These are phyloP conservation scores for Alligator mississippiensis DNA, from an alignment of 2,113 vertebrate species.

Conservation along the genomic window DNA sequence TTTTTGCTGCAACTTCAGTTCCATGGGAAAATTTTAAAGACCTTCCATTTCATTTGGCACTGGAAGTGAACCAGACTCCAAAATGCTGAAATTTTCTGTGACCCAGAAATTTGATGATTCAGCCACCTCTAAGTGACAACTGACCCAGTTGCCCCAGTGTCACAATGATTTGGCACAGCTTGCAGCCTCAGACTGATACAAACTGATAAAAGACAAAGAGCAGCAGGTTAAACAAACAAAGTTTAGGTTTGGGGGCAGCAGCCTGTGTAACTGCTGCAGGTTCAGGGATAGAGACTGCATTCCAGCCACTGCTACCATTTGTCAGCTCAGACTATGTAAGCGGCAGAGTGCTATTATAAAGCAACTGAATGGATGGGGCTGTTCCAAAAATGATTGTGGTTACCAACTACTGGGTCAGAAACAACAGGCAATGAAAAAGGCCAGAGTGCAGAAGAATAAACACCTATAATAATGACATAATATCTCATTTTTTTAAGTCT, in stretches of 20 bases:
- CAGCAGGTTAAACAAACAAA: background rate
- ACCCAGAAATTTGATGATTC: background rate
- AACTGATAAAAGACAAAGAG: background rate
- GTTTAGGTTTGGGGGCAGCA: background rate
- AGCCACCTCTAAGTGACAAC: background rate
- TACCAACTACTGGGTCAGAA: background rate
- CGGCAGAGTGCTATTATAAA: background rate
- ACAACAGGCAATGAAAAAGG: background rate
- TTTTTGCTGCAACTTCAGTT: too few relatives aligned
- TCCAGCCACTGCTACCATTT: too few relatives aligned
- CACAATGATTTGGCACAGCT: too few relatives aligned
- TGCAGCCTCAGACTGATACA: background rate
- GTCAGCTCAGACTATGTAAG: background rate
- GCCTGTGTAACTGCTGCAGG: background rate
- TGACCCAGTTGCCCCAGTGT: too few relatives aligned
- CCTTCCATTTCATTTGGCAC: background rate
- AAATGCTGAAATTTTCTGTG: background rate
- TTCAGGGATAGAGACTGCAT: background rate
- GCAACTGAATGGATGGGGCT: too few relatives aligned
- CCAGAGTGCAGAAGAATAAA: too few relatives aligned
- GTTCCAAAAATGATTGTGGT: too few relatives aligned
- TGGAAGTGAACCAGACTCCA: background rate
- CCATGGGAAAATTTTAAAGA: too few relatives aligned
- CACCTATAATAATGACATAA: background rate
- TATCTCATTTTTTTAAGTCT: background rate